These are phyloP conservation scores for Tetragonula clypearis DNA, from an alignment of 1,140 invertebrate genomes.

Conservation along the genomic window DNA sequence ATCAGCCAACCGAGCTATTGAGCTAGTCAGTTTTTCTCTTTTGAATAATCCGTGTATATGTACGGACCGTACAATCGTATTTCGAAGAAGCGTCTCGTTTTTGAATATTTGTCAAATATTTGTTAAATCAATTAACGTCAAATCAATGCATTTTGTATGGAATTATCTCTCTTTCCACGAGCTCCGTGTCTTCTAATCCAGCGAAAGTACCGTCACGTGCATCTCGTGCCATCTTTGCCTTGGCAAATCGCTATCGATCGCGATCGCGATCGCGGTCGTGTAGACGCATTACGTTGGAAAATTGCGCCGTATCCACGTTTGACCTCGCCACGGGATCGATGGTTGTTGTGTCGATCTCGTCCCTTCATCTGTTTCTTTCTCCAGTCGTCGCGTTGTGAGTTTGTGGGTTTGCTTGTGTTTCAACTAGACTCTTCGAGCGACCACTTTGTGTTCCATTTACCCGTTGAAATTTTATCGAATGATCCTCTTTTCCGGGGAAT, in stretches of 20 bases:
- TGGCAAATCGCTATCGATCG: constrained; percentile 63
- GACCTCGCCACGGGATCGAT: constrained; percentile 60
- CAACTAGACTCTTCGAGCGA: not conserved
- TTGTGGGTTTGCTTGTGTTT: not conserved
- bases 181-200: constrained; percentile 9
- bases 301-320: constrained; percentile 69
- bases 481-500: constrained; percentile 29
- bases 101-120: not conserved
- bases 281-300: constrained; percentile 62
- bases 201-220: constrained; percentile 59
- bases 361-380: constrained; percentile 36
- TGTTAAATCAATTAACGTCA: too few relatives aligned
- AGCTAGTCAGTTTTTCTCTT: too few relatives aligned
- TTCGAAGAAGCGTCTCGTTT: too few relatives aligned
- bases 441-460: constrained; percentile 48
- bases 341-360: constrained; percentile 56
- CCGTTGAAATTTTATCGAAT: constrained; percentile 51
- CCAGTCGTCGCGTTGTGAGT: not conserved
- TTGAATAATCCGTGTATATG: too few relatives aligned
- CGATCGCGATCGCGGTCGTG: constrained; percentile 64
- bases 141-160: not conserved
- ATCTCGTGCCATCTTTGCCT: constrained; percentile 57
- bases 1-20: too few relatives aligned
- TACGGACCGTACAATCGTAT: too few relatives aligned
- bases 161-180: not conserved